Evolutionary conservation across 2,113 vertebrate genomes (phyloP).

Genomic region (Crotophaga sulcirostris): DNA sequence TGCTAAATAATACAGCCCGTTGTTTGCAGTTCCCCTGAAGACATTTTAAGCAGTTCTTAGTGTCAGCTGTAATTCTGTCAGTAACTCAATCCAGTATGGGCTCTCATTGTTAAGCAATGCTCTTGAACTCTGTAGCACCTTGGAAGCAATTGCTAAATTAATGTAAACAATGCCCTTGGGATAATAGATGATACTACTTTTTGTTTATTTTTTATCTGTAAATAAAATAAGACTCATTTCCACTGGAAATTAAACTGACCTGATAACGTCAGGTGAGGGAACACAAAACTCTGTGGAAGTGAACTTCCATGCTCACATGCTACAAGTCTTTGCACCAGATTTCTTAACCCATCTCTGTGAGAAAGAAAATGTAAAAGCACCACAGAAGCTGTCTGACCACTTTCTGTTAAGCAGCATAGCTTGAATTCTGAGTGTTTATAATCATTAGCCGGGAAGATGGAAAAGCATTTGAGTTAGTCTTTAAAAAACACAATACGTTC

Average conservation of each 20-base stretch:
- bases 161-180: constrained; percentile 77
- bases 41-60: constrained; percentile 88
- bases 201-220: constrained; percentile 79
- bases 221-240: constrained; percentile 66
- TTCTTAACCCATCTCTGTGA: neutral
- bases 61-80: constrained; percentile 89
- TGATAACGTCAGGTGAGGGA: neutral
- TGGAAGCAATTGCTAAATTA: constrained; percentile 77
- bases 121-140: constrained; percentile 72
- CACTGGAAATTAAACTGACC: constrained; percentile 22
- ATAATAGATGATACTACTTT: constrained; percentile 66
- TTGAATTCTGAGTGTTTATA: neutral
- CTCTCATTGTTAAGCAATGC: constrained; percentile 70
- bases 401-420: neutral
- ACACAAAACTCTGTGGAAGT: neutral
- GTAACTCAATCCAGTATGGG: constrained; percentile 84
- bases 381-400: neutral
- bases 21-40: constrained; percentile 77
- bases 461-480: neutral
- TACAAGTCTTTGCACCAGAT: neutral
- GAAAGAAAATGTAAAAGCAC: neutral
- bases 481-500: neutral
- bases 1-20: constrained; percentile 82
- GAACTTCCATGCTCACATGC: neutral
- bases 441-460: neutral